Evolutionary conservation across 2,888 invertebrate genomes (phyloP), one percentile per base, ranked within the genome.

Genomic region (Micoletzkya japonica): DNA sequence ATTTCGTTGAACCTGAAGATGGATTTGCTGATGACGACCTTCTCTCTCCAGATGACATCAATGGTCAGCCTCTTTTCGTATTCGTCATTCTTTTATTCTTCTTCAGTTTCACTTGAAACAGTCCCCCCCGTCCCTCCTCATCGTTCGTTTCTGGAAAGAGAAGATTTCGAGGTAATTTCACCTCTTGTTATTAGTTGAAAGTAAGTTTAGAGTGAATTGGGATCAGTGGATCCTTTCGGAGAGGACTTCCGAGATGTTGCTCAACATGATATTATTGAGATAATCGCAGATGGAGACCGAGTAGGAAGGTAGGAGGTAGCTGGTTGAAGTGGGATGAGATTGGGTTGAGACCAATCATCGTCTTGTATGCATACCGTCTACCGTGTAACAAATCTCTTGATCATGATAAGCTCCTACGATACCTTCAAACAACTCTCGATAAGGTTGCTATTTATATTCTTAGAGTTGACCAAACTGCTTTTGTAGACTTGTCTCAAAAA

Each of bases 291-390:
- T 57, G 84, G 84, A 24, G 85, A 85, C 70, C 57, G 79, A 56
- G 84, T 80, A 24, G 83, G 81, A 85, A 77, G 78, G 82, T 80
- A 54, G 30, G 56, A 30, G n/a, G n/a, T 58, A 10, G 6, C 30
- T 57, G 32, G 6, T 14, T 1, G 32, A 32, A 30, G 28, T 26
- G 14, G 32, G 14, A 57, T 34, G 69, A 70, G 10, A 28, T 67
- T 67, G 66, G 10, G 24, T 14, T 36, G 24, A 81, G 96, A 76
- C 93, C 96, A 86, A 92, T 98, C 81, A 94, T 98, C 83, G 93
- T 95, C 56, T 92, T 98, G 70, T 96, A 95, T 74, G 96, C 98
- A 7, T 96, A 95, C 87, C 90, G 91, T 84, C 88, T 93, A 78
- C 94, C 94, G 0, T 90, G 91, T 60, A 92, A 91, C 86, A 91